Evolutionary conservation across 2,888 invertebrate genomes (phyloP), one percentile per base, ranked within the genome.

Genomic region (Archaeoteleia sp.): DNA sequence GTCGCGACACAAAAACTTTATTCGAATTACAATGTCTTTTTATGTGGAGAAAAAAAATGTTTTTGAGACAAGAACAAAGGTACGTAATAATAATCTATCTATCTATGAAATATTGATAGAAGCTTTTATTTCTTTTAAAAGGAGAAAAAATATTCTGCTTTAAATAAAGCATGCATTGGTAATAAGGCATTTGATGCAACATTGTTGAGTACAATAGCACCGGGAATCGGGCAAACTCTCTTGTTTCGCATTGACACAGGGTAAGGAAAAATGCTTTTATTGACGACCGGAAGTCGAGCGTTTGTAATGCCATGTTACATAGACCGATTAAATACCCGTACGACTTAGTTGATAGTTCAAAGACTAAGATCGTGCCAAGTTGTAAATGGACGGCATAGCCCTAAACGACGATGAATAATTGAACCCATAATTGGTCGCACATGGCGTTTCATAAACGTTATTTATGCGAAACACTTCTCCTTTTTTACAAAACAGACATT

Each of bases 281-380:
- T 30, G 48, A 57, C 54, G 9, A 20, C 13, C 57, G 55, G 65
- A 66, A 66, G 65, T 58, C 25, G 23, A 12, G 30, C 39, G 40
- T 40, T 42, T 46, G 40, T 62, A 62, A 54, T 39, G 42, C 54
- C 29, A 3, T 8, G 29, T 17, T 43, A 15, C 55, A 60, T 20
- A 61, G 45, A n/a, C 53, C 45, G 57, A 61, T 67, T 61, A 61
- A 61, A 67, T 61, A 67, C 61, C 55, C 40, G 37, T 55, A 42
- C 20, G 32, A 20, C 20, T 9, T 5, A 14, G 2, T 15, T 30
- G 9, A 49, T 60, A 66, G 48, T 60, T 66, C 54, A 30, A 48
- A 60, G 53, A 58, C 53, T 58, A 51, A 66, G 48, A 66, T 54
- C 54, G 48, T 30, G 49, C 54, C 15, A 51, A 61, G 39, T 40